These are phyloP conservation scores for Pontoporia blainvillei DNA, from an alignment of 2,113 vertebrate genomes.

Conservation along the genomic window DNA sequence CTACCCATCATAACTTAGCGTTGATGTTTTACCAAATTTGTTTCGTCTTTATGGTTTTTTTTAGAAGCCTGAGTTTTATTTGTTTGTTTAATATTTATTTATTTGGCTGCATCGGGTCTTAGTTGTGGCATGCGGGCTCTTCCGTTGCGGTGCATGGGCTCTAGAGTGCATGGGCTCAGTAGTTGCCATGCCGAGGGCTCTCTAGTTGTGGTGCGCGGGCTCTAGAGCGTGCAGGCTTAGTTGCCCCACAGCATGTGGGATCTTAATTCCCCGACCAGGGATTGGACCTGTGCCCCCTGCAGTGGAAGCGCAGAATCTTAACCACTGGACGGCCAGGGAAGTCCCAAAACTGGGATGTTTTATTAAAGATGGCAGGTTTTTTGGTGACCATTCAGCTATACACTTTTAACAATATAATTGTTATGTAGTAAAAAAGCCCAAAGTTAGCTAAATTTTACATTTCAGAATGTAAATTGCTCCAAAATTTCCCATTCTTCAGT, in stretches of 20 bases:
- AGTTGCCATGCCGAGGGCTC: no score
- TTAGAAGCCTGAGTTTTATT: no score
- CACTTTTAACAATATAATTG: background rate
- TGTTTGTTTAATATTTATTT: no score
- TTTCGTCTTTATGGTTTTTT: background rate
- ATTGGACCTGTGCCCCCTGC: no score
- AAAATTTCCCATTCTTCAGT: slow-evolving; percentile 56
- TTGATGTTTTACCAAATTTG: background rate
- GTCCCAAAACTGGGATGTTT: background rate
- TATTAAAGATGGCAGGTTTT: background rate
- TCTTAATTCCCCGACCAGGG: no score
- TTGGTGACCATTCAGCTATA: background rate
- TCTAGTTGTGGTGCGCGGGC: no score
- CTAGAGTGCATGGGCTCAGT: no score
- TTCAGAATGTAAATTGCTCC: background rate
- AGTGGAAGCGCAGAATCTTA: background rate
- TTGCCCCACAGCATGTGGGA: no score
- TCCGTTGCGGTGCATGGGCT: no score
- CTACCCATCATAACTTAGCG: background rate
- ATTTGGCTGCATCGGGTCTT: no score
- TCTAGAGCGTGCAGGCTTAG: no score
- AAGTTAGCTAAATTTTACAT: background rate
- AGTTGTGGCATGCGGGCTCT: no score
- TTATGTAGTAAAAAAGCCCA: background rate
- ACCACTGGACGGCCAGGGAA: background rate